Evolutionary conservation across 1,140 invertebrate species (phyloP), one percentile per base, ranked within the genome.

Genomic region (Drosophila nigrodunni): DNA sequence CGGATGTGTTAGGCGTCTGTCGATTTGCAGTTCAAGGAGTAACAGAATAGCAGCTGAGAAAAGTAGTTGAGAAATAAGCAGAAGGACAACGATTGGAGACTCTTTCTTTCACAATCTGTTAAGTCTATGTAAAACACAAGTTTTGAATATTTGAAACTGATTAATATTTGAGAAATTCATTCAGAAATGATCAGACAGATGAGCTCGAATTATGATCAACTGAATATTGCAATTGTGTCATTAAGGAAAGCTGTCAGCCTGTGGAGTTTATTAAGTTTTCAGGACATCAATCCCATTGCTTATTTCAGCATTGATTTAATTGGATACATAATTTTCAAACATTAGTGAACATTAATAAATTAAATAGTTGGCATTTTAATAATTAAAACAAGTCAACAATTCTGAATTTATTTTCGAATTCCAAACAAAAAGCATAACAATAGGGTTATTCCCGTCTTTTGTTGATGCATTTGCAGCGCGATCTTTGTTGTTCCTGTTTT

Each of bases 1-100:
- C 60, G 74, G 61, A 60, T 67, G 43, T 44, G 39, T 57, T 46
- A 43, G 44, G 43, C 58, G 39, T 43, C 71, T 65, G 64, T 69
- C 65, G 75, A 74, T 69, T 68, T 59, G 52, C 58, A 76, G 55
- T 66, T 64, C 46, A 64, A 50, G 15, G 52, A 60, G 18, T 47
- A 61, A 54, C 21, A 60, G 25, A 30, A 44, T 39, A 35, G 61
- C 5, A 49, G 13, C 15, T 18, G n/a, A n/a, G 15, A 15, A 0
- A 15, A 35, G 61, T 2, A 49, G 13, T 10, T 18, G n/a, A n/a
- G 41, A 8, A 41, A 49, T 21, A 13, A 10, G 34, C 7, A 7
- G 35, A 41, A 18, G 10, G 9, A n/a, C 37, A 39, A 15, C 2
- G 39, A 44, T 8, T 46, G 10, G 0, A 59, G 57, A 59, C 57